Conservation (phyloP, 2,888 invertebrate species). For the Andrena camellia region DNA sequence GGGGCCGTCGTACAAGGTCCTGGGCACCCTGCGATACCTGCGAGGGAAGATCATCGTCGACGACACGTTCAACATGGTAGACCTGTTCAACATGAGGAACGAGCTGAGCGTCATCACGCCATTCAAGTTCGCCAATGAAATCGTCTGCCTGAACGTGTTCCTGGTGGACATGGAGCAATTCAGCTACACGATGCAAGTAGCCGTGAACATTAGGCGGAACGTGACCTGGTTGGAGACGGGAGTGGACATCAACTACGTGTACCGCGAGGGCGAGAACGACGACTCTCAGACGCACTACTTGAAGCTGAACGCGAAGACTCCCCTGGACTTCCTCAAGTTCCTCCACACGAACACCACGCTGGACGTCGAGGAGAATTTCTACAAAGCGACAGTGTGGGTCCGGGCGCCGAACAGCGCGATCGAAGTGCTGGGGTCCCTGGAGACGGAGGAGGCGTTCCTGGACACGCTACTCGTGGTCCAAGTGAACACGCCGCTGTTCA, state of each 20-base stretch:
- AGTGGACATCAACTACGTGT: slow-evolving; percentile 86
- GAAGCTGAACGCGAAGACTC: slow-evolving; percentile 86
- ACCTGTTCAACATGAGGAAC: slow-evolving; percentile 87
- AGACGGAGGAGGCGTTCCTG: slow-evolving; percentile 89
- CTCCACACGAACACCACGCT: slow-evolving; percentile 85
- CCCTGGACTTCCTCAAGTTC: slow-evolving; percentile 86
- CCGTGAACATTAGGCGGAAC: slow-evolving; percentile 85
- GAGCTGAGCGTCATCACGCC: slow-evolving; percentile 87
- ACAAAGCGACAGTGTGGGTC: slow-evolving; percentile 86
- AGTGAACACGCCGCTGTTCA: slow-evolving; percentile 88
- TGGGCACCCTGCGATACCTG: slow-evolving; percentile 85
- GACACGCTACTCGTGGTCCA: slow-evolving; percentile 88
- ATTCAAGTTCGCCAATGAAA: slow-evolving; percentile 85
- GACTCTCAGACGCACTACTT: slow-evolving; percentile 85
- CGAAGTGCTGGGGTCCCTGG: slow-evolving; percentile 86
- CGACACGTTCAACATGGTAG: slow-evolving; percentile 86
- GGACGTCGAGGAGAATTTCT: slow-evolving; percentile 86
- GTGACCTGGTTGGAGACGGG: slow-evolving; percentile 86
- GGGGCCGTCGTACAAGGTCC: slow-evolving; percentile 77
- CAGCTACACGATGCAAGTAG: slow-evolving; percentile 85
- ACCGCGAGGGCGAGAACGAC: slow-evolving; percentile 81
- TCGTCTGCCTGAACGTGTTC: slow-evolving; percentile 86
- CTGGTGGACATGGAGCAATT: slow-evolving; percentile 84
- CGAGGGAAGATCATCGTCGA: slow-evolving; percentile 87
- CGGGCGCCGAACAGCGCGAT: slow-evolving; percentile 86